A percentile compares a stretch with the other conserved stretches of the same genome.
phyloP scores from a whole-genome alignment of 1,140 invertebrate species.

The Lasioglossum albipes region DNA sequence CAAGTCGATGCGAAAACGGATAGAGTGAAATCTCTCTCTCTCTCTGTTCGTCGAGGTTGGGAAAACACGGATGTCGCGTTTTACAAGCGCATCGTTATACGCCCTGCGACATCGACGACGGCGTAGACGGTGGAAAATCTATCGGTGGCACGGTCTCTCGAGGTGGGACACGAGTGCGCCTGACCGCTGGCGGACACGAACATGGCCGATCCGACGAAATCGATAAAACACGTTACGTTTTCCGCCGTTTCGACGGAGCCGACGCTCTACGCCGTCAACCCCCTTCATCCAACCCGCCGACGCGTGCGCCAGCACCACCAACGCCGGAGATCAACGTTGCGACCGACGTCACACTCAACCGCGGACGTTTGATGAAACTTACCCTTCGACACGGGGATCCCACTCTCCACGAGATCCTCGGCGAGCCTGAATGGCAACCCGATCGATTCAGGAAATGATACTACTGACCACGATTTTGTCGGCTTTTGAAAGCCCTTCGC shows the following conservation, averaged over 20 bases:
- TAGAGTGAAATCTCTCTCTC: neutral
- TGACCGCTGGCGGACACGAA: constrained; percentile 70
- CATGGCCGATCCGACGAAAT: constrained; percentile 72
- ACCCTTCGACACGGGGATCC: neutral
- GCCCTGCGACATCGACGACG: constrained; percentile 64
- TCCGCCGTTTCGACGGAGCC: constrained; percentile 64
- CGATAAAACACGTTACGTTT: constrained; percentile 78
- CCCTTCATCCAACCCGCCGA: neutral
- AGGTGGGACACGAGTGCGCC: constrained; percentile 73
- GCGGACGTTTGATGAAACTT: constrained; percentile 6
- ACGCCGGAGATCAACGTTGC: constrained; percentile 1
- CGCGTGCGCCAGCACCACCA: constrained; percentile 15
- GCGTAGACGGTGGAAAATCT: constrained; percentile 71
- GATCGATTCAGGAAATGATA: neutral
- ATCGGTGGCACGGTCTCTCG: constrained; percentile 69
- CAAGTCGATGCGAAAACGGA: constrained; percentile 11
- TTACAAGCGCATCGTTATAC: constrained; percentile 68
- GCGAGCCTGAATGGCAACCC: neutral
- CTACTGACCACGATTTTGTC: no score
- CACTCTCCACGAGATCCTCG: neutral
- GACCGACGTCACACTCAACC: constrained; percentile 13
- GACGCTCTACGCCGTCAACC: constrained; percentile 59
- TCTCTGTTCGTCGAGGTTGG: neutral
- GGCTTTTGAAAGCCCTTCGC: no score
- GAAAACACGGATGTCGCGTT: constrained; percentile 31